These are phyloP conservation scores for Anolis carolinensis DNA, from an alignment of 2,113 vertebrate species.

Conservation along the genomic window DNA sequence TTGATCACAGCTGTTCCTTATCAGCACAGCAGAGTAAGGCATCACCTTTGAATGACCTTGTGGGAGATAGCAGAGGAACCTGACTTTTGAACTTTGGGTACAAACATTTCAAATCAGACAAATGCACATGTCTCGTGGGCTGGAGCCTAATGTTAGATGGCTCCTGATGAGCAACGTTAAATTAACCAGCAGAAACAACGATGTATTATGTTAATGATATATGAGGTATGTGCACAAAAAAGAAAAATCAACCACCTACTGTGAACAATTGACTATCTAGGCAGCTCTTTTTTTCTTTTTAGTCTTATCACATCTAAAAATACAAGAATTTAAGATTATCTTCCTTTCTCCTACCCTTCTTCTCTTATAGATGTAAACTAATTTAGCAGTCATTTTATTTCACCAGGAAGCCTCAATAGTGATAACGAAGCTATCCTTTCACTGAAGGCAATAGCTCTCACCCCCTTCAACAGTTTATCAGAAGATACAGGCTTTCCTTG, in stretches of 20 bases:
- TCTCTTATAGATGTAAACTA: not conserved
- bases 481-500: not conserved
- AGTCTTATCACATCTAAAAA: not conserved
- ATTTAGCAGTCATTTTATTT: not conserved
- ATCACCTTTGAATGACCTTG: not conserved
- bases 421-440: not conserved
- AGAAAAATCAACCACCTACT: not conserved
- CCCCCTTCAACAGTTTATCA: not conserved
- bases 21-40: not conserved
- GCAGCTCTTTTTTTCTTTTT: not conserved
- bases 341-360: not conserved
- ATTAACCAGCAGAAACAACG: not conserved
- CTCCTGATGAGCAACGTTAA: not conserved
- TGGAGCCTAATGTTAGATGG: not conserved
- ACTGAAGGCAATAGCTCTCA: not conserved
- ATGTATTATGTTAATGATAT: not conserved
- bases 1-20: not conserved
- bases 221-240: not conserved
- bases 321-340: not conserved
- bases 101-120: not conserved
- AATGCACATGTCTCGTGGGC: not conserved
- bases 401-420: not conserved
- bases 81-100: not conserved
- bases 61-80: not conserved
- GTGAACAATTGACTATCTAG: not conserved